Evolutionary conservation across 2,888 invertebrate species (phyloP).

Genomic region (Sussaba pulchella): DNA sequence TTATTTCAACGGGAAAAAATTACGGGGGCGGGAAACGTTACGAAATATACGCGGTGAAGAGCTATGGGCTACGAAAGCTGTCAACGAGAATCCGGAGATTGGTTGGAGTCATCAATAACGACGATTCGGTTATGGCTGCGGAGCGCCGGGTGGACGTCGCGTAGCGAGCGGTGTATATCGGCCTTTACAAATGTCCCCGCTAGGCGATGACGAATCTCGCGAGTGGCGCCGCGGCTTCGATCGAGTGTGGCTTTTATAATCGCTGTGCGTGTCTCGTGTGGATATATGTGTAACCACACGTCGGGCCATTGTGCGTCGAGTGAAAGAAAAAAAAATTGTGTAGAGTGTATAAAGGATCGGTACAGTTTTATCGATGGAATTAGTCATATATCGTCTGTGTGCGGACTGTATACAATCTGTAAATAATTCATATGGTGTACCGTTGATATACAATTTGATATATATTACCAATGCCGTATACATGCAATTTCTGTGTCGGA

Average conservation of each 20-base stretch:
- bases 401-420: too few relatives aligned
- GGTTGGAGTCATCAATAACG: conserved; percentile 51
- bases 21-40: conserved; percentile 26
- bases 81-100: conserved; percentile 47
- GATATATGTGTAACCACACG: conserved; percentile 19
- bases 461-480: too few relatives aligned
- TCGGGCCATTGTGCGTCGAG: conserved; percentile 6
- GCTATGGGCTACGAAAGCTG: background rate
- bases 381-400: too few relatives aligned
- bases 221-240: conserved; percentile 54
- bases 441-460: too few relatives aligned
- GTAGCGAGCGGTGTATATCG: conserved; percentile 6
- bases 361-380: too few relatives aligned
- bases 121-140: conserved; percentile 38
- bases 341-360: too few relatives aligned
- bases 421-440: too few relatives aligned
- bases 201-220: conserved; percentile 47
- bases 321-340: too few relatives aligned
- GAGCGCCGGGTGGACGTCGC: background rate
- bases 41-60: conserved; percentile 20
- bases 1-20: conserved; percentile 17
- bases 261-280: background rate
- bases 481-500: too few relatives aligned
- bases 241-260: conserved; percentile 1
- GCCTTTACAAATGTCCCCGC: conserved; percentile 19